A percentile compares a stretch with the other conserved stretches of the same genome.
Evolutionary conservation across 2,113 vertebrate species (phyloP).

Genomic region (Pagrus major): DNA sequence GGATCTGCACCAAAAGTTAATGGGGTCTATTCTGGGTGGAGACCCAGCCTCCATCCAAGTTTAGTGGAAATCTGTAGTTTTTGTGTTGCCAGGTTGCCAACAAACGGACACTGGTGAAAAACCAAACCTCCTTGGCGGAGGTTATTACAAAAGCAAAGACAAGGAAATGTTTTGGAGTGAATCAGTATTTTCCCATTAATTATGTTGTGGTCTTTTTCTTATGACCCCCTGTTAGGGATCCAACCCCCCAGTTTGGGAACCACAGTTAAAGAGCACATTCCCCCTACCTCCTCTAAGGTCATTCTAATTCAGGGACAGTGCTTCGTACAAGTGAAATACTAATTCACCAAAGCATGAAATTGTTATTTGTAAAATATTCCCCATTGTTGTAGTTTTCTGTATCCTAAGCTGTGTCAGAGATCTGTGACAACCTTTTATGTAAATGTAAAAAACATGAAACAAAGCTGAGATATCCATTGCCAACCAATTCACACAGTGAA

Average conservation of each 20-base stretch:
- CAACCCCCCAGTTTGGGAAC: neutral
- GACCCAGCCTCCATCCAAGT: too few species aligned
- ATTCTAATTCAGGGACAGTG: neutral
- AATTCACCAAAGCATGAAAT: neutral
- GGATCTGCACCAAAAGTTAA: too few species aligned
- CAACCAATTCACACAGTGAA: constrained; percentile 18
- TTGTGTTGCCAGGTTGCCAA: too few species aligned
- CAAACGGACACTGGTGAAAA: too few species aligned
- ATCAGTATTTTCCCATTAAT: too few species aligned
- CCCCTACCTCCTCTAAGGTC: neutral
- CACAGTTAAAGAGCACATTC: neutral
- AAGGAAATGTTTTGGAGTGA: too few species aligned
- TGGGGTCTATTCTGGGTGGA: too few species aligned
- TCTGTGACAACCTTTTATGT: neutral
- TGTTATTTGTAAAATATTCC: neutral
- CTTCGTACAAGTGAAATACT: neutral
- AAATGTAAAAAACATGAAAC: neutral
- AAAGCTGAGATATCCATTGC: constrained; percentile 2
- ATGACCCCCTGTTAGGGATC: too few species aligned
- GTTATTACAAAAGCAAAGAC: too few species aligned
- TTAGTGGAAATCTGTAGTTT: too few species aligned
- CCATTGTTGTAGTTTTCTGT: neutral
- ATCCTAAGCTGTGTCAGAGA: neutral
- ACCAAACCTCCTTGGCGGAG: too few species aligned
- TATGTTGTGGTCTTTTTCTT: too few species aligned